Conservation (phyloP, 2,113 vertebrate species). For the Narcine bancroftii region DNA sequence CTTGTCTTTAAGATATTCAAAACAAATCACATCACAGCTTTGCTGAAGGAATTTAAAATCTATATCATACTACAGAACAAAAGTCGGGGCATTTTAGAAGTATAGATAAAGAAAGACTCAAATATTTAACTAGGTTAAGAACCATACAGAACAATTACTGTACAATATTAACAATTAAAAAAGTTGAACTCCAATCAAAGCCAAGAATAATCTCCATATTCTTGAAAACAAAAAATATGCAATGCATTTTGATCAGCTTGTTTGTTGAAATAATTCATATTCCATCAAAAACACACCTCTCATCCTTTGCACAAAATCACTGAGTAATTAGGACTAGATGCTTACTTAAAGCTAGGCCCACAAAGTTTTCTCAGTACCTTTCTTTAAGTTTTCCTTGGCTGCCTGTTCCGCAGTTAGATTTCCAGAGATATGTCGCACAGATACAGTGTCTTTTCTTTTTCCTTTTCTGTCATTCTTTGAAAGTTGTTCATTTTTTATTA, state of each 20-base stretch:
- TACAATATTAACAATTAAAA: neutral
- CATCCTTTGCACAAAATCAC: neutral
- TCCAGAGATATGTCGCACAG: slow-evolving; percentile 47
- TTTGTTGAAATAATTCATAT: neutral
- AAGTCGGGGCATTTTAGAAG: neutral
- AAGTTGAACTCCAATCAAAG: neutral
- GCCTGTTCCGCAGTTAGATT: slow-evolving; percentile 64
- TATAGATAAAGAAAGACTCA: neutral
- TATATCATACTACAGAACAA: neutral
- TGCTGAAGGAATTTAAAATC: too few relatives aligned
- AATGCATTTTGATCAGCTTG: neutral
- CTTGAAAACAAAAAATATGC: neutral
- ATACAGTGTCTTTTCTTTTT: slow-evolving; percentile 52
- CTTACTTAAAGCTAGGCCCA: neutral
- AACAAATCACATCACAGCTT: neutral
- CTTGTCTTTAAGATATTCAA: too few relatives aligned
- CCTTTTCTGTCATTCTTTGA: slow-evolving; percentile 56
- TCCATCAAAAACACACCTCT: neutral
- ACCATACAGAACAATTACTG: neutral
- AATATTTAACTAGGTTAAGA: neutral
- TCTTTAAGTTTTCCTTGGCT: slow-evolving; percentile 68
- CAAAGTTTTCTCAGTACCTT: slow-evolving; percentile 60
- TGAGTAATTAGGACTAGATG: neutral
- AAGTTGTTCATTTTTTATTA: slow-evolving; percentile 51
- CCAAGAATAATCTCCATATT: neutral